Evolutionary conservation across 2,797 vertebrate genomes (phyloP).

Genomic region (Psittacula derbiana): DNA sequence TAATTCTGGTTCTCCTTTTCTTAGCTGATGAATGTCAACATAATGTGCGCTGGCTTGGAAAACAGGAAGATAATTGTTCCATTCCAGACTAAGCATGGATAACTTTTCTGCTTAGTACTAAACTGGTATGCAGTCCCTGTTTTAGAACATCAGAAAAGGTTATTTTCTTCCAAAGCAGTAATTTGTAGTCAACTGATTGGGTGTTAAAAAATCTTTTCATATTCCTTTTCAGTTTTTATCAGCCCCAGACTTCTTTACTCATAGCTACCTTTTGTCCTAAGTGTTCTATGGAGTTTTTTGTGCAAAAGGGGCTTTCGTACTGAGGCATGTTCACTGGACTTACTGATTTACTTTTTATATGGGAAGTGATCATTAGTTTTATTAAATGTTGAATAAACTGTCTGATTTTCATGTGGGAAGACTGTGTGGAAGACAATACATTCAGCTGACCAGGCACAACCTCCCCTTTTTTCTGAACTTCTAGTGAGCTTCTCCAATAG

Average conservation of each 20-base stretch:
- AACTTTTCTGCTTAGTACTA: constrained; percentile 3
- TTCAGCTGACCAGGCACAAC: background rate
- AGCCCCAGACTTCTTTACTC: background rate
- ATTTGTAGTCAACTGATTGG: background rate
- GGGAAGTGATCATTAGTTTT: background rate
- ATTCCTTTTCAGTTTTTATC: background rate
- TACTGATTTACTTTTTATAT: background rate
- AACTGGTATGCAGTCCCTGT: background rate
- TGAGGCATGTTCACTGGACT: background rate
- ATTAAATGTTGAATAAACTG: background rate
- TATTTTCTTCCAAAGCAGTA: background rate
- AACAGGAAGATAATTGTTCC: constrained; percentile 25
- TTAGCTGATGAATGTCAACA: constrained; percentile 41
- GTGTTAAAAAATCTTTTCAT: background rate
- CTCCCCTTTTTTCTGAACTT: background rate
- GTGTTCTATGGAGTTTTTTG: background rate
- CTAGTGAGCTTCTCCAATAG: background rate
- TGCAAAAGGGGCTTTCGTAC: background rate
- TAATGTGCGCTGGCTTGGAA: constrained; percentile 45
- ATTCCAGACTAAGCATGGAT: background rate
- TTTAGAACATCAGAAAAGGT: background rate
- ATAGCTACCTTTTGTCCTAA: background rate
- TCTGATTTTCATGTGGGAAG: background rate
- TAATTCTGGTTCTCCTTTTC: constrained; percentile 43
- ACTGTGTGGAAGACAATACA: background rate